Conservation (phyloP, 2,113 vertebrate genomes). For the Jaculus jaculus region DNA sequence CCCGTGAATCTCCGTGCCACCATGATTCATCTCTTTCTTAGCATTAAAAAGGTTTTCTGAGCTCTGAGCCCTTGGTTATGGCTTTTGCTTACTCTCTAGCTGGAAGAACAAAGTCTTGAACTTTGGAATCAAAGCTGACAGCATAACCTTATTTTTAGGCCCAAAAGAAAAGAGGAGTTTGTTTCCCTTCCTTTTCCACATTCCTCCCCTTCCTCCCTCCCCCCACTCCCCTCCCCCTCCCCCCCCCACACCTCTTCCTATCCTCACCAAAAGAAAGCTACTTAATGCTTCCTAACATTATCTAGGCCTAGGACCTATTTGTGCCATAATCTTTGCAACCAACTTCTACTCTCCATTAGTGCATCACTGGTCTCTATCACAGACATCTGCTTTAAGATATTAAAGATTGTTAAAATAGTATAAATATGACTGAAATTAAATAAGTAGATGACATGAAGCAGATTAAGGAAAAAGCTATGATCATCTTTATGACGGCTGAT, state of each 20-base stretch:
- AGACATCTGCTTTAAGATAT: background rate
- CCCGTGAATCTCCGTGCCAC: background rate
- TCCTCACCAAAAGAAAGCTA: background rate
- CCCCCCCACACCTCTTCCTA: too few relatives aligned
- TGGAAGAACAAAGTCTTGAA: background rate
- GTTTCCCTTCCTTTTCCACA: background rate
- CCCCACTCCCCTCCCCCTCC: too few relatives aligned
- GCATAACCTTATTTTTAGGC: background rate
- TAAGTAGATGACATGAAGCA: background rate
- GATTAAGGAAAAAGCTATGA: background rate
- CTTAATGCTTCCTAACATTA: background rate
- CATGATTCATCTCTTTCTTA: background rate
- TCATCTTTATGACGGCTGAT: conserved; percentile 16
- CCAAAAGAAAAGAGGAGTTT: background rate
- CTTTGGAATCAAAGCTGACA: background rate
- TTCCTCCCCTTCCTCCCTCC: too few relatives aligned
- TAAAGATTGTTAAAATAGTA: background rate
- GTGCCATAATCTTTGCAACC: background rate
- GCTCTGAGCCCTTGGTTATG: background rate
- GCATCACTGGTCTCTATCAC: background rate
- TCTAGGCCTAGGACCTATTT: background rate
- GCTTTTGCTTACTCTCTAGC: background rate
- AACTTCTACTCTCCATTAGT: background rate
- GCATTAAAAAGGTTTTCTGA: background rate
- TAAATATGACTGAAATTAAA: background rate